Evolutionary conservation across 2,113 vertebrate genomes (phyloP).

Genomic region (Phalacrocorax carbo): DNA sequence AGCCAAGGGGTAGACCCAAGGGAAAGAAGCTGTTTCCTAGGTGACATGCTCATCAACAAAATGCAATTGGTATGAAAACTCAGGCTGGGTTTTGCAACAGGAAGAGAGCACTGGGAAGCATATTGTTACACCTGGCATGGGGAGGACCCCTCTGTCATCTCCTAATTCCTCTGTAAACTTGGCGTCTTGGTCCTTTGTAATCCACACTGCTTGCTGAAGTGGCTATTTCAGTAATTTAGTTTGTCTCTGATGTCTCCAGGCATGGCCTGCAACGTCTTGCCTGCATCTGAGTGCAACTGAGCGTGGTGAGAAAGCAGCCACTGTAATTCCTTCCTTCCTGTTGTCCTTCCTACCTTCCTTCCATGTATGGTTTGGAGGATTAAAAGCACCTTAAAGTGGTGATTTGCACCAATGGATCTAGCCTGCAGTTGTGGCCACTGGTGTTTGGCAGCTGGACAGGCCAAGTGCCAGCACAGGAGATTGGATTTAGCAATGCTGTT

Average conservation of each 20-base stretch:
- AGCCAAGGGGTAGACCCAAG: not conserved
- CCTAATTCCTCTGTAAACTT: not conserved
- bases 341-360: not conserved
- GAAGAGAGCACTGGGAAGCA: not conserved
- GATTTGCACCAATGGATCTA: not conserved
- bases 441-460: not conserved
- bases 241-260: not conserved
- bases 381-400: not conserved
- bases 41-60: not conserved
- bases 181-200: not conserved
- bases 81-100: not conserved
- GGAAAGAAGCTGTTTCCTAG: not conserved
- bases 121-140: not conserved
- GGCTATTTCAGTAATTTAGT: not conserved
- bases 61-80: not conserved
- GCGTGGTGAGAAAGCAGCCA: not conserved
- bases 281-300: not conserved
- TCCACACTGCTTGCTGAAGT: not conserved
- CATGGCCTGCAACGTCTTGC: not conserved
- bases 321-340: not conserved
- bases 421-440: not conserved
- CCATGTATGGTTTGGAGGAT: rapidly evolving
- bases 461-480: not conserved
- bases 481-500: rapidly evolving
- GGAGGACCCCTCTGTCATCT: not conserved